Base-by-base conservation (phyloP, 2,888 invertebrate species). In the Amitus sp. region DNA sequence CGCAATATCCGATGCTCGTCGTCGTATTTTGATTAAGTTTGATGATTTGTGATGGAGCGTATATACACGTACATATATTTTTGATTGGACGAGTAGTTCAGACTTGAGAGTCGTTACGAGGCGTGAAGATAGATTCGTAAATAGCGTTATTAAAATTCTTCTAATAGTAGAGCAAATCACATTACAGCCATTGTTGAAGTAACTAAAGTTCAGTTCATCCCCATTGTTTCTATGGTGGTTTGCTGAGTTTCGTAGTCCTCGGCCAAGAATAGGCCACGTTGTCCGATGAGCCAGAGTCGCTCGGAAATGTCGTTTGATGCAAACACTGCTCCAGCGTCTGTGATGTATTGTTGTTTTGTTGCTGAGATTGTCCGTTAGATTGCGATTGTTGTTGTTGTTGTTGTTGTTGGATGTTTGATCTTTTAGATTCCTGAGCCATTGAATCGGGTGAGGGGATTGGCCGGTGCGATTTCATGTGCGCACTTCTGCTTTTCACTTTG, bases 391-490 rank as follows among this genome's bases (percentile, higher is more conserved):
- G 69, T 18, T 62, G 70, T 19, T 68, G 62, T n/a, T 67, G 67
- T 13, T 70, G 70, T 20, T 71, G 75, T 43, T 62, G 68, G 17
- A 55, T 68, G 2, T 51, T 28, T 2, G 73, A 78, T 57, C 82
- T 84, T 82, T 87, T 89, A 79, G 87, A 86, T 85, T 88, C 85
- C 85, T 87, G 88, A 69, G 88, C 87, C 83, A 92, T 93, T 83
- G 90, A 88, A 85, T 95, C 94, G 82, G 92, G 91, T 76, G 77
- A 76, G 65, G 80, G 82, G 45, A 82, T 79, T 72, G 94, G 92
- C 82, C 94, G 91, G 86, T 98, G 98, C 72, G 96, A 96, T 87
- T 98, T 98, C 98, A 98, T 98, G 86, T 98, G 98, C 70, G 98
- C 98, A 86, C 96, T 98, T 85, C 98, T 91, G 87, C 97, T 98